A percentile compares a stretch with the other conserved stretches of the same genome.
Conservation (phyloP, 2,113 vertebrate genomes). For the Sapajus apella region DNA sequence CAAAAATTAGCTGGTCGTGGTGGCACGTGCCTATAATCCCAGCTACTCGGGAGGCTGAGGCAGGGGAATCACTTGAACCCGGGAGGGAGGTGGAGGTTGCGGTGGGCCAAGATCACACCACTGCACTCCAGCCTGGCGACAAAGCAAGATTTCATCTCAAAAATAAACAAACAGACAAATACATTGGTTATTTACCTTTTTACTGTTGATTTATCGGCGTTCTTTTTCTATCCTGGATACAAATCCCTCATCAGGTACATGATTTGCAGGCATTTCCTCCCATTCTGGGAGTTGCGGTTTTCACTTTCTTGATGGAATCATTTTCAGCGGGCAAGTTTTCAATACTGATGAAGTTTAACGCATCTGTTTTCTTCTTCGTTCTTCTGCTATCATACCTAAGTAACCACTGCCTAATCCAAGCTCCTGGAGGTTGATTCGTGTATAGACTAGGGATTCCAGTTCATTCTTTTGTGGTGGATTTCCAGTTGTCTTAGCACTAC, state of each 20-base stretch:
- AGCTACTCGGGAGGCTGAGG: no score
- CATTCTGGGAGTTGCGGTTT: background rate
- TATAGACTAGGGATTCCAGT: accelerated
- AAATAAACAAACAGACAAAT: no score
- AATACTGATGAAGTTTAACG: background rate
- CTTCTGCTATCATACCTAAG: background rate
- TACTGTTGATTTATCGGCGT: background rate
- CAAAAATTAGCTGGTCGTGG: no score
- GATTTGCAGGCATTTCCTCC: background rate
- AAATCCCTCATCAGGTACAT: background rate
- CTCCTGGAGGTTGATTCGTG: background rate
- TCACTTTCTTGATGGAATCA: background rate
- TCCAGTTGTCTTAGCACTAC: background rate
- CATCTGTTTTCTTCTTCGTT: background rate
- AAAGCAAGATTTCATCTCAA: no score
- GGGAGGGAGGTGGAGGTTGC: no score
- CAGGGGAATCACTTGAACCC: no score
- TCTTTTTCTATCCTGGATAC: background rate
- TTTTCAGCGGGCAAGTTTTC: background rate
- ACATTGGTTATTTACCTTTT: background rate
- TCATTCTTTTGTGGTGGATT: background rate
- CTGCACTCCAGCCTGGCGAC: no score
- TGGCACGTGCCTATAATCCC: no score
- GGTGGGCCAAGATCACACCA: no score
- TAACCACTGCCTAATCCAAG: background rate